Conservation (phyloP, 2,888 invertebrate genomes). For the Dolichomitus sp. region DNA sequence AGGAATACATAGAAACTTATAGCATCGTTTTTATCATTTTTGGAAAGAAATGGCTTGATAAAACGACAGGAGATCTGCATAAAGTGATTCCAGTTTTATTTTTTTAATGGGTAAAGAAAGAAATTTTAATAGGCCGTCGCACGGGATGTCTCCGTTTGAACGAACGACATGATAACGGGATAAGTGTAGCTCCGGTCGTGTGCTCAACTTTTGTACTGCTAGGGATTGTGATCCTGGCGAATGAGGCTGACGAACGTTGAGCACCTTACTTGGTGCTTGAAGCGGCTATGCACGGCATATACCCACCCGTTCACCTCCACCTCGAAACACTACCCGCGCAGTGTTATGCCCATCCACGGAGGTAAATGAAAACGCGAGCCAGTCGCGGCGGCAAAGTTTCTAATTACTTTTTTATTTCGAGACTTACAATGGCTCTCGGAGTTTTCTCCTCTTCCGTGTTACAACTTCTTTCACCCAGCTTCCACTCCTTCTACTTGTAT, state of each 20-base stretch:
- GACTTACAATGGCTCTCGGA: constrained; percentile 66
- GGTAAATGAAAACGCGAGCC: constrained; percentile 53
- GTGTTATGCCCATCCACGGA: constrained; percentile 34
- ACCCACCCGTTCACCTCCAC: background rate
- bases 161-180: constrained; percentile 15
- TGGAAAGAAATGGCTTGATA: background rate
- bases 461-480: constrained; percentile 54
- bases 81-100: background rate
- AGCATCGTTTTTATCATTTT: background rate
- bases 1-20: background rate
- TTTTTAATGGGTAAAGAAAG: background rate
- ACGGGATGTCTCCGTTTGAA: background rate
- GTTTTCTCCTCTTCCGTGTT: constrained; percentile 59
- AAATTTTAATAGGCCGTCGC: constrained; percentile 1
- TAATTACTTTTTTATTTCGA: constrained; percentile 72
- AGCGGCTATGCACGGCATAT: constrained; percentile 2
- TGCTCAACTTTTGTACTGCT: constrained; percentile 14
- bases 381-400: constrained; percentile 64
- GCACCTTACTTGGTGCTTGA: background rate
- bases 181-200: constrained; percentile 1
- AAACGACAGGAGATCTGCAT: background rate
- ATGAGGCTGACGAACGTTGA: constrained; percentile 10
- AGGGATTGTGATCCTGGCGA: constrained; percentile 11
- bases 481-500: constrained; percentile 44
- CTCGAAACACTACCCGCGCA: constrained; percentile 7